Evolutionary conservation across 1,140 invertebrate species (phyloP).

Genomic region (Drosophila insularis): DNA sequence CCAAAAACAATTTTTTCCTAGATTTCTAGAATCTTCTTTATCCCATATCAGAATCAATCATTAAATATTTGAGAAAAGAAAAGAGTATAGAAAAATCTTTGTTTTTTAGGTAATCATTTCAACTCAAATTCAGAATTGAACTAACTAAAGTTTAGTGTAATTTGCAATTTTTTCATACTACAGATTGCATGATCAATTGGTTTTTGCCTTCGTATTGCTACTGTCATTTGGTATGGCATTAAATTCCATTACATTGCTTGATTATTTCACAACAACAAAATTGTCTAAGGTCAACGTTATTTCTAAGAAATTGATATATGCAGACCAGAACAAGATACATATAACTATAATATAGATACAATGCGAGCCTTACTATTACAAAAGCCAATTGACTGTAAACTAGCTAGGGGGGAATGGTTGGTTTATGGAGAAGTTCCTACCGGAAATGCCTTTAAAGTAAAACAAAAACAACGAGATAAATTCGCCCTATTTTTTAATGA

Average conservation of each 20-base stretch:
- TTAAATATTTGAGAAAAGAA: no score
- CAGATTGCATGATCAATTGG: constrained; percentile 14
- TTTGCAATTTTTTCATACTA: no score
- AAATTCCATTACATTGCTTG: constrained; percentile 44
- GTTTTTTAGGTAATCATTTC: no score
- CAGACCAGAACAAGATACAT: constrained; percentile 34
- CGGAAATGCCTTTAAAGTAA: background rate
- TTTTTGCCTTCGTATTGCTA: constrained; percentile 3
- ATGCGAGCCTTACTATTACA: constrained; percentile 27
- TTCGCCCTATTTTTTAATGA: background rate
- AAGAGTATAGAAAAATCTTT: no score
- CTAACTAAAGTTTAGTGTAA: no score
- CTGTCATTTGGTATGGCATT: constrained; percentile 36
- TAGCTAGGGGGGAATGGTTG: background rate
- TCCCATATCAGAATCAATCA: no score
- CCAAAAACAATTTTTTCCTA: no score
- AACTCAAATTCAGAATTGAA: no score
- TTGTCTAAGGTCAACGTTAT: constrained; percentile 43
- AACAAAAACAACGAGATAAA: background rate
- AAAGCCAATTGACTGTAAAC: constrained; percentile 41
- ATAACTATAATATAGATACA: background rate
- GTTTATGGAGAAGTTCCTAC: background rate
- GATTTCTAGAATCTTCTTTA: no score
- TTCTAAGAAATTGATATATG: constrained; percentile 49
- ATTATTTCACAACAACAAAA: constrained; percentile 33